Evolutionary conservation across 2,888 invertebrate genomes (phyloP).

Genomic region (Hirtodrosophila histrioides): DNA sequence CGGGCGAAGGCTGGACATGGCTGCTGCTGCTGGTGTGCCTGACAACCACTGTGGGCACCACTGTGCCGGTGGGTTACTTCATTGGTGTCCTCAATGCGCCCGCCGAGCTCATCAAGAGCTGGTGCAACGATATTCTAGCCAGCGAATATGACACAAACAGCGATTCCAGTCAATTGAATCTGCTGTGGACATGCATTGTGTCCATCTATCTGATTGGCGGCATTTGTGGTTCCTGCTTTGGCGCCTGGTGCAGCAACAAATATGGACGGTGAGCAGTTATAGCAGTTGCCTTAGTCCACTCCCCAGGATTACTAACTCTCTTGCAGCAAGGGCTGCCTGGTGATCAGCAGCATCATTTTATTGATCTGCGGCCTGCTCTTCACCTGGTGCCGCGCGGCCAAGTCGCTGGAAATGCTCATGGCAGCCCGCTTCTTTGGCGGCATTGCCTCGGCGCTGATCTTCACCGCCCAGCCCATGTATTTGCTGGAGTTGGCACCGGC

Average conservation of each 20-base stretch:
- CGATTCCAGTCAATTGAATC: constrained; percentile 85
- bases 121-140: constrained; percentile 89
- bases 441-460: constrained; percentile 90
- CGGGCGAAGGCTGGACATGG: constrained; percentile 69
- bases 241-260: constrained; percentile 89
- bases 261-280: constrained; percentile 86
- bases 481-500: constrained; percentile 93
- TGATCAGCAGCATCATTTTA: constrained; percentile 88
- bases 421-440: constrained; percentile 91
- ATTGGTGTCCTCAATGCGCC: constrained; percentile 94
- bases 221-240: constrained; percentile 92
- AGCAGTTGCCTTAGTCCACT: too few relatives aligned
- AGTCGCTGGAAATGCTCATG: constrained; percentile 91
- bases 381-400: constrained; percentile 87
- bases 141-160: constrained; percentile 86
- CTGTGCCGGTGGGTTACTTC: constrained; percentile 92
- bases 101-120: constrained; percentile 87
- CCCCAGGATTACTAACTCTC: not conserved
- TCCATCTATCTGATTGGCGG: constrained; percentile 95
- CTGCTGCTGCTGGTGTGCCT: constrained; percentile 88
- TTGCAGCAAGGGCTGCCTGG: constrained; percentile 86
- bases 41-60: constrained; percentile 90
- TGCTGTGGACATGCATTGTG: constrained; percentile 93
- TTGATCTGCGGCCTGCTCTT: constrained; percentile 89
- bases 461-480: constrained; percentile 95